Percentiles rank a stretch among this genome's conserved stretches.
Conservation (phyloP, 1,140 invertebrate species). For the Ceratosolen solmsi region DNA sequence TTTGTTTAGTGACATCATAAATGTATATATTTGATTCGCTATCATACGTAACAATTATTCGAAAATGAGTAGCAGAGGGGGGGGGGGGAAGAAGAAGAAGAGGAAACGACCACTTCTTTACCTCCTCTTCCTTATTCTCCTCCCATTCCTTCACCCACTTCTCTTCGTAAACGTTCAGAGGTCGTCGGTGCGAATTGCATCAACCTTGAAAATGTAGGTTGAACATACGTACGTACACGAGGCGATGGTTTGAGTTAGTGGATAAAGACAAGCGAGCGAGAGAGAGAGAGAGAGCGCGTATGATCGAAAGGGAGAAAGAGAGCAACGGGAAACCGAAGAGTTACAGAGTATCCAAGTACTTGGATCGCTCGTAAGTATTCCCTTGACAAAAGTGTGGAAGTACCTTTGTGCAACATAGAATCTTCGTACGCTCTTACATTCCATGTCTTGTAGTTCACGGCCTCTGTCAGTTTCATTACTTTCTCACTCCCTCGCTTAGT, state of each 20-base stretch:
- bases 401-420: conserved; percentile 25
- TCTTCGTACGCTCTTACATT: background rate
- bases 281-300: background rate
- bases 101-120: no score
- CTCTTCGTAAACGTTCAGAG: background rate
- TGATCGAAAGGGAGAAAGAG: no score
- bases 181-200: background rate
- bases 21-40: no score
- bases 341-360: conserved; percentile 13
- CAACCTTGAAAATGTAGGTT: conserved; percentile 46
- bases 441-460: background rate
- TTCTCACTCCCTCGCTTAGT: background rate
- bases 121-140: no score
- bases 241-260: background rate
- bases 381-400: conserved; percentile 24
- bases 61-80: no score
- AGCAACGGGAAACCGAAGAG: background rate
- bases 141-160: no score
- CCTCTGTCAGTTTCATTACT: background rate
- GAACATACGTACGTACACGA: background rate
- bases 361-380: conserved; percentile 32
- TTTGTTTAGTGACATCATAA: no score
- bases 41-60: no score
- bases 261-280: background rate
- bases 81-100: no score